These are phyloP conservation scores for Montipora cactus DNA, from an alignment of 64 coral and sea anemone species.

Conservation along the genomic window DNA sequence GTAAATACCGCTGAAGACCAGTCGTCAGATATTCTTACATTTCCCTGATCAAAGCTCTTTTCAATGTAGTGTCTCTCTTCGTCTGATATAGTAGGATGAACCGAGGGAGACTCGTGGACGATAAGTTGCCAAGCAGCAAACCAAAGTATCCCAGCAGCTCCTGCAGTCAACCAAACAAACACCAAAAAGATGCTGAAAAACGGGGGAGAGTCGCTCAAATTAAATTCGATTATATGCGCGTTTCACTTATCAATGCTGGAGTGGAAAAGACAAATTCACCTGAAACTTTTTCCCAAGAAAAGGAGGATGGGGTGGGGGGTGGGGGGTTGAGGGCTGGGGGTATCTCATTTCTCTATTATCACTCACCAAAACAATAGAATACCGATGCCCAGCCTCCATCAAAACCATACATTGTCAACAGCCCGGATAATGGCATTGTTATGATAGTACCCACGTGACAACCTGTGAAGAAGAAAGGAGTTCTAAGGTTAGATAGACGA, in stretches of 20 bases:
- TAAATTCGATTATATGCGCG: too few species aligned
- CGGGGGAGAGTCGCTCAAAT: too few species aligned
- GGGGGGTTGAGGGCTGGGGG: too few species aligned
- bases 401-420: conserved; percentile 89
- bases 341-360: not conserved
- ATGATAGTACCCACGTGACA: conserved; percentile 93
- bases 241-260: too few species aligned
- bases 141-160: conserved; percentile 90
- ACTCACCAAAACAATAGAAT: conserved; percentile 95
- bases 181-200: not conserved
- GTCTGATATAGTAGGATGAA: conserved; percentile 89
- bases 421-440: conserved; percentile 87
- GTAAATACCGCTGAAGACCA: not conserved
- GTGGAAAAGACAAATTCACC: too few species aligned
- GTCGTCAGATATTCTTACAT: not conserved
- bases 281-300: not conserved
- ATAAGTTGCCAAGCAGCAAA: conserved; percentile 92
- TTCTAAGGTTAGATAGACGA: not conserved
- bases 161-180: conserved; percentile 17
- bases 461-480: conserved; percentile 11
- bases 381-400: conserved; percentile 92
- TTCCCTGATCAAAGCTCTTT: not conserved
- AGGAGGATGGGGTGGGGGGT: not conserved
- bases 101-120: conserved; percentile 78
- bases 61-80: conserved; percentile 65